A percentile compares a stretch with the other conserved stretches of the same genome.
Evolutionary conservation across 2,797 vertebrate genomes (phyloP).

Genomic region (Pterois miles): DNA sequence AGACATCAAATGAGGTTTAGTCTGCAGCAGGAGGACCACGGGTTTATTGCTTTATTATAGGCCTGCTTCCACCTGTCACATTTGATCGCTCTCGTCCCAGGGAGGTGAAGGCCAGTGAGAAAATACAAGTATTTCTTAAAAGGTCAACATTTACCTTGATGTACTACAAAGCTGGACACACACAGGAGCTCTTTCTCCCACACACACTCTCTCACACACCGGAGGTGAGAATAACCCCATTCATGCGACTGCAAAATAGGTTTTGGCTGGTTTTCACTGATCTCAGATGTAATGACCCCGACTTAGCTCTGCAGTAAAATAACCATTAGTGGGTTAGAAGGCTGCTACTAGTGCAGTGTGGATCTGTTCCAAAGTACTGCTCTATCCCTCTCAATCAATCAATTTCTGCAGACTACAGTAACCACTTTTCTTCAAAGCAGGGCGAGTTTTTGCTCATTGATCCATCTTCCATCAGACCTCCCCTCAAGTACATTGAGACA

Average conservation of each 20-base stretch:
- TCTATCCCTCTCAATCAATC: slow-evolving; percentile 9
- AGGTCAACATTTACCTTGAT: slow-evolving; percentile 38
- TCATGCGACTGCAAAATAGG: not conserved
- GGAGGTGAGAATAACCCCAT: not conserved
- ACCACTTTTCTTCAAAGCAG: slow-evolving; percentile 20
- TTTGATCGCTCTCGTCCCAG: slow-evolving; percentile 40
- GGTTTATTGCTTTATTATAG: slow-evolving; percentile 52
- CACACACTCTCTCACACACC: not conserved
- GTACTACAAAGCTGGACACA: slow-evolving; percentile 9
- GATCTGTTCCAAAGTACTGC: slow-evolving; percentile 4
- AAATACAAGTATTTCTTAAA: slow-evolving; percentile 39
- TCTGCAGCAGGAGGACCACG: slow-evolving; percentile 17
- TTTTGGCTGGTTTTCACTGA: not conserved
- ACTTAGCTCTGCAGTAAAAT: not conserved
- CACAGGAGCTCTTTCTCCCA: not conserved
- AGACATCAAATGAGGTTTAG: slow-evolving; percentile 38
- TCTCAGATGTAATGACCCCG: not conserved
- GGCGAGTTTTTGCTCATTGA: slow-evolving; percentile 27
- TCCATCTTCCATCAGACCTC: slow-evolving; percentile 11
- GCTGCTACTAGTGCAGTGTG: not conserved
- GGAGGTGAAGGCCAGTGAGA: slow-evolving; percentile 28
- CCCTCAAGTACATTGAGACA: not conserved
- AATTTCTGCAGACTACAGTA: slow-evolving; percentile 5
- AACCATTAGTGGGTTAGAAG: not conserved
- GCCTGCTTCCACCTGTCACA: slow-evolving; percentile 55